Percentiles rank a stretch among this genome's conserved stretches.
These are phyloP conservation scores for Camponotus fellah DNA, from an alignment of 2,888 invertebrate genomes.

Conservation along the genomic window DNA sequence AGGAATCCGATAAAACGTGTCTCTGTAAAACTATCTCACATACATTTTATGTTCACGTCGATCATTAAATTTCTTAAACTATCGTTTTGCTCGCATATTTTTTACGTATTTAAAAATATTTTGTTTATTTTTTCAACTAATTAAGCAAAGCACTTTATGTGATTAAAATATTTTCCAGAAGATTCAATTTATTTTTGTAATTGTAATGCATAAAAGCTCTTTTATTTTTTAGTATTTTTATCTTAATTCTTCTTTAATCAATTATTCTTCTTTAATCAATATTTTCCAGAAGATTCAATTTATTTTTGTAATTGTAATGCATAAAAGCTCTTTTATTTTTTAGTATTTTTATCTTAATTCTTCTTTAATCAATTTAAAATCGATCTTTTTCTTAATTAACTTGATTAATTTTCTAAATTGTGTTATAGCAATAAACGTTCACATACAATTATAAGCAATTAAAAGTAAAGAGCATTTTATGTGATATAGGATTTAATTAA, in stretches of 20 bases:
- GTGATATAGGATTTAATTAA: neutral
- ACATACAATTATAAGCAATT: neutral
- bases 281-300: conserved; percentile 9
- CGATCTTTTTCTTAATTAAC: conserved; percentile 19
- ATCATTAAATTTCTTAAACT: conserved; percentile 22
- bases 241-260: conserved; percentile 5
- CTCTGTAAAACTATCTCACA: neutral
- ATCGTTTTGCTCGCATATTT: neutral
- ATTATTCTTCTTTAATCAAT: too few relatives aligned
- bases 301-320: neutral
- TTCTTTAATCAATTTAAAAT: neutral
- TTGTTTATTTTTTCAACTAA: neutral
- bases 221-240: neutral
- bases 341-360: neutral
- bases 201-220: neutral
- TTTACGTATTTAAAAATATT: neutral
- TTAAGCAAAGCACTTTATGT: neutral
- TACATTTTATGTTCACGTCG: neutral
- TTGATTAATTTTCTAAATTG: neutral
- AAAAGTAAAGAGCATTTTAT: neutral
- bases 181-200: neutral
- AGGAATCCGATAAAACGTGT: neutral
- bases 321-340: neutral
- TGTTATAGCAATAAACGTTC: neutral
- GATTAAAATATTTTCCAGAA: conserved; percentile 3